Conservation (phyloP, 35 echinoderm and acorn worm species). For the Stichopus chloronotus region DNA sequence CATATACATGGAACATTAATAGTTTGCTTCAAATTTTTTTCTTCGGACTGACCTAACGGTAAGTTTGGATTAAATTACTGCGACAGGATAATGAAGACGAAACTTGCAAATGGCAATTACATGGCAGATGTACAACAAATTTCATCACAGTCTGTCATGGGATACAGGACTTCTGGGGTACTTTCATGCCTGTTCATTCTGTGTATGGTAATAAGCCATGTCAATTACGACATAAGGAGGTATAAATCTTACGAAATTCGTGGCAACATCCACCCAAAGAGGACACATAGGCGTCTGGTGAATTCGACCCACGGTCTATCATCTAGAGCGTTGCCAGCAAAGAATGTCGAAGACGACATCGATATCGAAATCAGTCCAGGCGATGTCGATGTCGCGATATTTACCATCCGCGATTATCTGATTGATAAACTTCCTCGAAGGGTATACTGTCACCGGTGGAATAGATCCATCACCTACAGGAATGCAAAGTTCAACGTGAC, state of each 20-base stretch:
- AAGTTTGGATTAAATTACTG: too few species aligned
- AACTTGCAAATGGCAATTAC: too few species aligned
- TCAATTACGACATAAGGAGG: not conserved
- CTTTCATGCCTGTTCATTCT: not conserved
- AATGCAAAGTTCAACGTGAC: conserved; percentile 4
- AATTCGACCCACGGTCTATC: not conserved
- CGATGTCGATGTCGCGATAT: conserved; percentile 43
- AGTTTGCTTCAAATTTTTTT: too few species aligned
- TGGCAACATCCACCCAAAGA: not conserved
- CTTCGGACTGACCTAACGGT: too few species aligned
- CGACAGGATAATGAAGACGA: too few species aligned
- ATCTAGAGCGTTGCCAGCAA: not conserved
- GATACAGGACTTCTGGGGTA: not conserved
- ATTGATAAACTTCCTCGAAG: not conserved
- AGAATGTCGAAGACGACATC: not conserved
- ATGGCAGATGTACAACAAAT: too few species aligned
- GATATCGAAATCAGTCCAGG: not conserved
- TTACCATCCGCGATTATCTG: conserved; percentile 4
- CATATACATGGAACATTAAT: too few species aligned
- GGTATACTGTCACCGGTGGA: not conserved
- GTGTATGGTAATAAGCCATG: not conserved
- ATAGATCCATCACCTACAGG: conserved; percentile 21
- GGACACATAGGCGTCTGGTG: not conserved
- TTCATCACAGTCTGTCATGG: not conserved
- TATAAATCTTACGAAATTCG: not conserved